Percentiles rank a stretch among this genome's conserved stretches.
phyloP scores from a whole-genome alignment of 2,797 vertebrate species.

The Tragopan temminckii region DNA sequence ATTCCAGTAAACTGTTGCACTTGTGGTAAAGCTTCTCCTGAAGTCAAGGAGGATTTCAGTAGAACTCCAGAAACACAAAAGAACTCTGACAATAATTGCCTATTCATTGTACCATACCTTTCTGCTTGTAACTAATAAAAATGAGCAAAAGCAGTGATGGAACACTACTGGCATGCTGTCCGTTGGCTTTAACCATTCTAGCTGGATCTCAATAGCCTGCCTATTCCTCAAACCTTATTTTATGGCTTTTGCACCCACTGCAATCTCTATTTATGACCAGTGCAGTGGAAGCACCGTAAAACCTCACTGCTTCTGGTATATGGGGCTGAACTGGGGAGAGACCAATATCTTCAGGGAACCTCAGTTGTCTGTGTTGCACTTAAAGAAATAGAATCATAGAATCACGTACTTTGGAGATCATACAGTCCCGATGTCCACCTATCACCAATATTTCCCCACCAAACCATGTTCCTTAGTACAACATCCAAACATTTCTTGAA shows the following conservation, averaged over 20 bases:
- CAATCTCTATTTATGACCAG: constrained; percentile 59
- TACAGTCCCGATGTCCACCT: no score
- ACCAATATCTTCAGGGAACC: not conserved
- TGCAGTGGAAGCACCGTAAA: constrained; percentile 18
- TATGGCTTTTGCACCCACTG: constrained; percentile 41
- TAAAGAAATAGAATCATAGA: not conserved
- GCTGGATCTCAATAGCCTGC: constrained; percentile 37
- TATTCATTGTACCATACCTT: not conserved
- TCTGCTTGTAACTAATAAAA: constrained; percentile 51
- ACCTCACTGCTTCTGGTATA: constrained; percentile 23
- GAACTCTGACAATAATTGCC: not conserved
- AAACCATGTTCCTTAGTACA: no score
- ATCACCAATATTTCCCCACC: no score
- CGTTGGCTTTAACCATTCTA: constrained; percentile 32
- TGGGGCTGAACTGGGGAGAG: constrained; percentile 10
- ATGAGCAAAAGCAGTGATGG: not conserved
- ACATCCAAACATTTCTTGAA: no score
- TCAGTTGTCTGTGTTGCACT: not conserved
- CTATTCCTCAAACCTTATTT: constrained; percentile 59
- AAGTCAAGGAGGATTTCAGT: not conserved
- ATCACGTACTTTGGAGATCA: no score
- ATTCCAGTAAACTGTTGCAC: not conserved
- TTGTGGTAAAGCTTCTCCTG: not conserved
- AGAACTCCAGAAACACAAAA: not conserved
- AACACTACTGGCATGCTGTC: not conserved